A percentile compares a stretch with the other conserved stretches of the same genome.
These are phyloP conservation scores for Koerneria pararmatus DNA, from an alignment of 2,888 invertebrate genomes.

Conservation along the genomic window DNA sequence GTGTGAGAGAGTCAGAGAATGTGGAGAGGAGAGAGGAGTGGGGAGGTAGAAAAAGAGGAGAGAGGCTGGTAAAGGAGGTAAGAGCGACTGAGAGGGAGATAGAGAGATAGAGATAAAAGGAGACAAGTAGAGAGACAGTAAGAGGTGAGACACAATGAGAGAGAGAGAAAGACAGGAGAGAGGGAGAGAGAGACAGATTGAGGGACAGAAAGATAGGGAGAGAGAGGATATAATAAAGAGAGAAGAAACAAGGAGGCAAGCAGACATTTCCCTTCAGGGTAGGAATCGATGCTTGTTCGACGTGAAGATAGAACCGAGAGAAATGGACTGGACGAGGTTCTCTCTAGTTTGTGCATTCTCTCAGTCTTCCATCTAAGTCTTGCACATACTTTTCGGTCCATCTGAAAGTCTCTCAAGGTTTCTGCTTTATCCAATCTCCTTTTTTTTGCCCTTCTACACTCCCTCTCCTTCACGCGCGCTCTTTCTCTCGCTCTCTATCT, in stretches of 20 bases:
- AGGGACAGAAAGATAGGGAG: neutral
- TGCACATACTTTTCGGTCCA: neutral
- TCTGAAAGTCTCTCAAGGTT: too few species aligned
- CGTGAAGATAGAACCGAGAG: neutral
- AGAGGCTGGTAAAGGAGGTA: neutral
- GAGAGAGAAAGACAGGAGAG: constrained; percentile 11
- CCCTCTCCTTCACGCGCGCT: too few species aligned
- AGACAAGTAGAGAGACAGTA: neutral
- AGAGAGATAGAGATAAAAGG: neutral
- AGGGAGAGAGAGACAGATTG: constrained; percentile 4
- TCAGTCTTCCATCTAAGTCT: neutral
- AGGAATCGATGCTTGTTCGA: neutral
- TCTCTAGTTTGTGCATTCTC: neutral
- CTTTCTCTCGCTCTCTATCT: too few species aligned
- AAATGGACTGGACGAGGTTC: neutral
- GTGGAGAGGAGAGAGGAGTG: neutral
- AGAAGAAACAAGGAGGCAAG: neutral
- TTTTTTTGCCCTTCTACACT: too few species aligned
- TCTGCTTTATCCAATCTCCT: too few species aligned
- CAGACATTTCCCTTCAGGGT: neutral
- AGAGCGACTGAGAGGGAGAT: neutral
- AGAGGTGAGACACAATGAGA: constrained; percentile 6
- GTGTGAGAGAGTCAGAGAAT: neutral
- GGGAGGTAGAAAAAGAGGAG: neutral
- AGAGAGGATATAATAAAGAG: neutral